phyloP scores from a whole-genome alignment of 1,140 invertebrate genomes.

The Pogonus chalceus region DNA sequence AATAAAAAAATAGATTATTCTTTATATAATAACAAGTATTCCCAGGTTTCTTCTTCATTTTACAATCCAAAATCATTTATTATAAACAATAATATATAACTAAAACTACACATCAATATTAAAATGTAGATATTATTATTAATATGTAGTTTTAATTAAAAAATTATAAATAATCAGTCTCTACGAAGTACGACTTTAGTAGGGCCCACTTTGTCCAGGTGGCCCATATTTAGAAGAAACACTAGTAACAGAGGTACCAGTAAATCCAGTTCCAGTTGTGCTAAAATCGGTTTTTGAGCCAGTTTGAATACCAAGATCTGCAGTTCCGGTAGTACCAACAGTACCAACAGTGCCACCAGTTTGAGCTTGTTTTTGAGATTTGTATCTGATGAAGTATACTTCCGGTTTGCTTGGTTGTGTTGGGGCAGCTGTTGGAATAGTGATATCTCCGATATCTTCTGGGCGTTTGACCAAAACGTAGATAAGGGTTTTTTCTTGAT shows the following conservation, averaged over 20 bases:
- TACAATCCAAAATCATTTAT: too few relatives aligned
- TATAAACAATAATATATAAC: too few relatives aligned
- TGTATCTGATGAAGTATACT: conserved; percentile 82
- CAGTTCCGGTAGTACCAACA: conserved; percentile 29
- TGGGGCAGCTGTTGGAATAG: conserved; percentile 59
- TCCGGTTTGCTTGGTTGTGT: conserved; percentile 75
- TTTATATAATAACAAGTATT: too few relatives aligned
- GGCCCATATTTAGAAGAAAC: not conserved
- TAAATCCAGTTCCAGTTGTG: not conserved
- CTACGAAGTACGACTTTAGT: not conserved
- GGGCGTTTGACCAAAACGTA: conserved; percentile 81
- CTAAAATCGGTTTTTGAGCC: not conserved
- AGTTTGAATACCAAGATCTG: too few relatives aligned
- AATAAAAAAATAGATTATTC: too few relatives aligned
- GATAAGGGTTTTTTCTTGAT: conserved; percentile 81
- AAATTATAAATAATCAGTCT: too few relatives aligned
- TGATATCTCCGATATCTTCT: conserved; percentile 66
- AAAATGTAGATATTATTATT: too few relatives aligned
- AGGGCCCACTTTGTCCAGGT: not conserved
- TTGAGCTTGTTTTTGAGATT: conserved; percentile 59
- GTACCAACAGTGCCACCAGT: conserved; percentile 35
- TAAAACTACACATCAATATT: too few relatives aligned
- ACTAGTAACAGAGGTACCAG: not conserved
- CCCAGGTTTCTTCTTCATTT: too few relatives aligned
- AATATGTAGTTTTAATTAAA: too few relatives aligned